These are phyloP conservation scores for Fragum fragum DNA, from an alignment of 2,888 invertebrate species.

Conservation along the genomic window DNA sequence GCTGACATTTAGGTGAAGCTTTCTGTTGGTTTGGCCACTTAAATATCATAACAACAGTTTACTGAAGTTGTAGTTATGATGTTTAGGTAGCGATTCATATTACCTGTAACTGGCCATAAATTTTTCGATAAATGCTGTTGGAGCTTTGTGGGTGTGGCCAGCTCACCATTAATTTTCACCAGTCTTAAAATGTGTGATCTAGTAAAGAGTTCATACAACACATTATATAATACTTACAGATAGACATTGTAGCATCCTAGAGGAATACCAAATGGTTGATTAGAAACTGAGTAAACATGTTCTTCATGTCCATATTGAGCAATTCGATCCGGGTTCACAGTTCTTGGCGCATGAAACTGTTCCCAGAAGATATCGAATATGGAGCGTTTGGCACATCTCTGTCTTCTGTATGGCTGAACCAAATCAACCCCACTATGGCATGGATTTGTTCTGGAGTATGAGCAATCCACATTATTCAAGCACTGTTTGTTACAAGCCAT, in stretches of 20 bases:
- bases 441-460: slow-evolving; percentile 5
- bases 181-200: no score
- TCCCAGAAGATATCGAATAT: slow-evolving; percentile 77
- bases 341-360: slow-evolving; percentile 61
- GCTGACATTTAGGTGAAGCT: no score
- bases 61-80: no score
- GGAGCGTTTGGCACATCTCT: slow-evolving; percentile 40
- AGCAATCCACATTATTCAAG: neutral
- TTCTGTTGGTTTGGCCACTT: no score
- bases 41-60: no score
- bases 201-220: no score
- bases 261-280: slow-evolving; percentile 57
- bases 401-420: slow-evolving; percentile 10
- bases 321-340: neutral
- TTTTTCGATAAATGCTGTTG: no score
- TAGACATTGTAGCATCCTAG: slow-evolving; percentile 74
- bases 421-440: slow-evolving; percentile 23
- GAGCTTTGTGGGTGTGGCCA: no score
- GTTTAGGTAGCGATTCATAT: no score
- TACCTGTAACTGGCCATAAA: no score
- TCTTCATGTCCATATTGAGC: neutral
- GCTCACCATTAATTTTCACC: no score
- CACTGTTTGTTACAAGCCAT: slow-evolving; percentile 18
- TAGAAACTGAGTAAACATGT: neutral
- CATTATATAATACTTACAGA: slow-evolving; percentile 71